Conservation (phyloP, 2,797 vertebrate genomes). For the Schizopygopsis malacanthus region DNA sequence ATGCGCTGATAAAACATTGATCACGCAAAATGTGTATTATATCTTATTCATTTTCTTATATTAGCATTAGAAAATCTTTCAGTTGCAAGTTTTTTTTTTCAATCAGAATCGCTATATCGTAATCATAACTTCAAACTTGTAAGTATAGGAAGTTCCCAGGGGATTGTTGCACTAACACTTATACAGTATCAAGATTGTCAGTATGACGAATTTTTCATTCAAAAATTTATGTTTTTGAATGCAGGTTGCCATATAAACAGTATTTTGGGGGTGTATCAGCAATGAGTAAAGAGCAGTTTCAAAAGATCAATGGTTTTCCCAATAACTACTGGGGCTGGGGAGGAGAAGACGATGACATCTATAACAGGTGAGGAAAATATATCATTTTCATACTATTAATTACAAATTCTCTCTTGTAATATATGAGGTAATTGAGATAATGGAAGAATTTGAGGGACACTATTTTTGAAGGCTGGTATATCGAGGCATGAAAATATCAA, state of each 20-base stretch:
- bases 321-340: constrained; percentile 71
- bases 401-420: neutral
- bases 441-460: neutral
- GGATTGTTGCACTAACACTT: neutral
- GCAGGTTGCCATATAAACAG: constrained; percentile 62
- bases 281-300: constrained; percentile 62
- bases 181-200: neutral
- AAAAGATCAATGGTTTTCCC: constrained; percentile 66
- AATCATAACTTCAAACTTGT: neutral
- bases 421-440: neutral
- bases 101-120: neutral
- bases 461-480: constrained; percentile 73
- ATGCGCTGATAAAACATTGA: neutral
- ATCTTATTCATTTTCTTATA: neutral
- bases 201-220: neutral
- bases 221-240: neutral
- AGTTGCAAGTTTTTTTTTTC: neutral
- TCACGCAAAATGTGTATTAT: neutral
- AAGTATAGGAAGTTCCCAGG: neutral
- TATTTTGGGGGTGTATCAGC: constrained; percentile 65
- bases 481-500: constrained; percentile 84
- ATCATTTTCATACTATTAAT: neutral
- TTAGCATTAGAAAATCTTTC: neutral
- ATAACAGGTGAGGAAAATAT: constrained; percentile 57
- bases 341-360: constrained; percentile 67